These are phyloP conservation scores for Todiramphus chloris DNA, from an alignment of 2,113 vertebrate genomes.

Conservation along the genomic window DNA sequence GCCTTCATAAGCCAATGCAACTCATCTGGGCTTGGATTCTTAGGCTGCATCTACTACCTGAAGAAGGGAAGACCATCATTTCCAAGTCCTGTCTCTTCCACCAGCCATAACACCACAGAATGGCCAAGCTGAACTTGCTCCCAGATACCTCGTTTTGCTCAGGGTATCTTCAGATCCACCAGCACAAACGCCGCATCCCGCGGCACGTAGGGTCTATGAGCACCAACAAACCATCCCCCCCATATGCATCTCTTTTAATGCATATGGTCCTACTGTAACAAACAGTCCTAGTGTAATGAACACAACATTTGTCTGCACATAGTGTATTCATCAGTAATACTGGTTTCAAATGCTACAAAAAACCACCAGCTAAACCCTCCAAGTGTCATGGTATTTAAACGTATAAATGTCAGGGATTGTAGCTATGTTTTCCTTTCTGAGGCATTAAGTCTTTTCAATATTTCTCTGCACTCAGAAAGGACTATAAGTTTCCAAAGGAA, in stretches of 20 bases:
- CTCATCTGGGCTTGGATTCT: neutral
- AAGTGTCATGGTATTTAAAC: neutral
- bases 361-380: neutral
- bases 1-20: neutral
- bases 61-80: neutral
- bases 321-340: neutral
- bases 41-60: neutral
- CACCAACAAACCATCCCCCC: neutral
- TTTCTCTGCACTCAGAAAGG: neutral
- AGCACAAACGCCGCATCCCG: neutral
- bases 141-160: neutral
- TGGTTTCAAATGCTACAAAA: neutral
- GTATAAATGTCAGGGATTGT: neutral
- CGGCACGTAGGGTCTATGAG: neutral
- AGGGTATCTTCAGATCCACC: neutral
- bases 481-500: neutral
- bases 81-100: neutral
- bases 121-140: neutral
- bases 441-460: neutral
- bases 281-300: neutral
- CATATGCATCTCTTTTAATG: neutral
- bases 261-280: neutral
- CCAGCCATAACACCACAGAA: fast-evolving
- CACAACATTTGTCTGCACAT: neutral
- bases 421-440: neutral